phyloP scores from a whole-genome alignment of 2,888 invertebrate species.

The Pseudococcus viburni region DNA sequence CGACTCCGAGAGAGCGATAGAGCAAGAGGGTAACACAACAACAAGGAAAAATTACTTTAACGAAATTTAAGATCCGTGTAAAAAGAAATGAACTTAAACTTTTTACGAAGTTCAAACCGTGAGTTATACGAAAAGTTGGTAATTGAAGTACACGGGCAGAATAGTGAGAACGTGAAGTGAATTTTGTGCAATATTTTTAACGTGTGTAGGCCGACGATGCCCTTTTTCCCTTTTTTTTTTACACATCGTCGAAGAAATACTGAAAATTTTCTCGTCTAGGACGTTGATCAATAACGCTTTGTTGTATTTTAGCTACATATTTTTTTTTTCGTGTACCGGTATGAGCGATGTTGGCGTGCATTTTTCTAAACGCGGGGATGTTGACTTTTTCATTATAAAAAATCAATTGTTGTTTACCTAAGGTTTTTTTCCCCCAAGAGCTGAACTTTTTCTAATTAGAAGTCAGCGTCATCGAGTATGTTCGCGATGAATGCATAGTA shows the following conservation, averaged over 20 bases:
- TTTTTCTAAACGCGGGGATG: constrained; percentile 16
- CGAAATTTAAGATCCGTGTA: constrained; percentile 56
- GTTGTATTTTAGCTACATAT: constrained; percentile 49
- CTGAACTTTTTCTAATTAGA: constrained; percentile 52
- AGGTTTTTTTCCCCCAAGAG: constrained; percentile 1
- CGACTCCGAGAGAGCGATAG: background rate
- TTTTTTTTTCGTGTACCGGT: constrained; percentile 4
- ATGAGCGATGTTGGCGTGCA: background rate
- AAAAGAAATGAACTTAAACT: constrained; percentile 65
- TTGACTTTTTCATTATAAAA: constrained; percentile 47
- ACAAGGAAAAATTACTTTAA: constrained; percentile 64
- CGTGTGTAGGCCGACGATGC: constrained; percentile 25
- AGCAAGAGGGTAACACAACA: constrained; percentile 26
- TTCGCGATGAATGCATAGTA: constrained; percentile 36
- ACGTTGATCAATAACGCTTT: constrained; percentile 39
- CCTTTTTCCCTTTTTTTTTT: background rate
- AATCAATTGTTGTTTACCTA: constrained; percentile 50
- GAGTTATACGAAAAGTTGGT: constrained; percentile 65
- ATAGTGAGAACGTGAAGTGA: constrained; percentile 63
- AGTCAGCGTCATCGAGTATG: constrained; percentile 30
- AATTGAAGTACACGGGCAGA: constrained; percentile 63
- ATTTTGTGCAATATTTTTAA: constrained; percentile 49
- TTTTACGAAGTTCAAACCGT: constrained; percentile 63
- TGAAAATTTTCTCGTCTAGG: constrained; percentile 40
- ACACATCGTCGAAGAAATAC: constrained; percentile 52